Conservation (phyloP, 92 coral and sea anemone species). For the Montipora capitata region DNA sequence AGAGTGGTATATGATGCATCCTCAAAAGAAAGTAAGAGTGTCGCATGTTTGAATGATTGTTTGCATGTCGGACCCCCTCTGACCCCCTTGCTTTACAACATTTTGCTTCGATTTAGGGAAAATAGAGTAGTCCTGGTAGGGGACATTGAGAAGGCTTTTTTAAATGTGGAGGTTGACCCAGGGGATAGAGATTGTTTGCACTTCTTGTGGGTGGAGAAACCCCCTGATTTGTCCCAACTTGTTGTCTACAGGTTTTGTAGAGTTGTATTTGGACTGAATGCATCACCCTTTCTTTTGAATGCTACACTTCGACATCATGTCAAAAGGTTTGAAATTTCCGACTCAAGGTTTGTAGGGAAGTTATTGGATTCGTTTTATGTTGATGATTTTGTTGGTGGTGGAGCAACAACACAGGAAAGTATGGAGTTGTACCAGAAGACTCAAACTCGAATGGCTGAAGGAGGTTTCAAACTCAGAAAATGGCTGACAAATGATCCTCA, state of each 20-base stretch:
- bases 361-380: too few relatives aligned
- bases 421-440: too few relatives aligned
- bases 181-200: slow-evolving; percentile 55
- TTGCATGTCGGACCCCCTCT: slow-evolving; percentile 68
- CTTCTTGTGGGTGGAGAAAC: slow-evolving; percentile 54
- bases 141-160: not conserved
- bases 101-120: slow-evolving; percentile 47
- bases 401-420: too few relatives aligned
- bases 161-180: slow-evolving; percentile 41
- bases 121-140: slow-evolving; percentile 42
- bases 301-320: slow-evolving; percentile 51
- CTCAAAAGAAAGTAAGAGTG: slow-evolving; percentile 5
- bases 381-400: too few relatives aligned
- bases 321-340: too few relatives aligned
- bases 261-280: slow-evolving; percentile 19
- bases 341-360: too few relatives aligned
- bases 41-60: slow-evolving; percentile 65
- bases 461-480: too few relatives aligned
- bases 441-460: too few relatives aligned
- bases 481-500: too few relatives aligned
- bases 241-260: not conserved
- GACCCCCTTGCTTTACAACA: slow-evolving; percentile 58
- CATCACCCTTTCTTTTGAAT: slow-evolving; percentile 42
- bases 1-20: slow-evolving; percentile 35
- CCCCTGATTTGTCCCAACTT: not conserved